Base-by-base conservation (phyloP, 2,113 vertebrate species). In the Pagrus major region DNA sequence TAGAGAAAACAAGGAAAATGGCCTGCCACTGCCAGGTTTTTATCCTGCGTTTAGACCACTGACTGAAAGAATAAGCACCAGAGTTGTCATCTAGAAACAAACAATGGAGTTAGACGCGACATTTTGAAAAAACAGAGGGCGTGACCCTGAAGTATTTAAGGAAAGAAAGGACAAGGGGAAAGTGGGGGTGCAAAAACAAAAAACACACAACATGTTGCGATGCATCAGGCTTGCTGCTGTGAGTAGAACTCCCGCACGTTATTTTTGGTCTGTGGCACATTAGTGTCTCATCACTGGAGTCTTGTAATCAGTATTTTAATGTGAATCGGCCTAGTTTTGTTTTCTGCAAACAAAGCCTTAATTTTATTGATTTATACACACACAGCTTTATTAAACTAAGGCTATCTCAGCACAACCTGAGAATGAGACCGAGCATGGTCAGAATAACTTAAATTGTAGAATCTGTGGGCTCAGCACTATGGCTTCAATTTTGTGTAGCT, bases 41-140 rank as follows among this genome's bases (percentile, higher is more conserved):
- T 12, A 31, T 27, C 21, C 58, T 59, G 71, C 4, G 8, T 55
- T 66, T 1, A 81, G 51, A 76, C 49, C 31, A 31, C 71, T 7
- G 63, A 70, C 63, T 46, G 42, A 83, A 69, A 84, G 9, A 88
- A 69, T 27, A 88, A 80, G 83, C 89, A 86, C 81, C 89, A 86
- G 82, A 90, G 78, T 61, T 80, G 60, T 86, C 64, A 21, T 54
- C 55, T 31, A 33, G 49, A 58, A 75, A 61, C 67, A 58, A 75
- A 61, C 67, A 54, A 70, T 20, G 31, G 37, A 27, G 25, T 31
- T 51, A 51, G 29, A 63, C 21, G 52, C 61, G 73, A 86, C 71
- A 42, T 49, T 1, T 5, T 5, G 9, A 3, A 51, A 63, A n/a
- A 56, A 49, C 1, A 31, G 54, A 61, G 6, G n/a, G 25, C 33